These are phyloP conservation scores for Lagorchestes hirsutus DNA, from an alignment of 2,797 vertebrate species.

Conservation along the genomic window DNA sequence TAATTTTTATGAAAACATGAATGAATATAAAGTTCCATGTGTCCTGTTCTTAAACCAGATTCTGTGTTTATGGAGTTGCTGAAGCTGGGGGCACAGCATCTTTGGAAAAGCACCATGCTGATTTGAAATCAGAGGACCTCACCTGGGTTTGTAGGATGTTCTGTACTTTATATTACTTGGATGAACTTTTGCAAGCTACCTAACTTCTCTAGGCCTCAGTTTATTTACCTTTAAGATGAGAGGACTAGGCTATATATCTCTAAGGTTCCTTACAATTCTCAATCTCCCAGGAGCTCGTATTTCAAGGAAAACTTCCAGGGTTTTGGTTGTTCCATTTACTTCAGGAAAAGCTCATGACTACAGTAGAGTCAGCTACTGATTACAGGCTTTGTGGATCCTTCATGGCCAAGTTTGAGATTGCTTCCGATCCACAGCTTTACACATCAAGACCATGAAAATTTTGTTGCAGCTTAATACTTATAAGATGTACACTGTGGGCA, in stretches of 20 bases:
- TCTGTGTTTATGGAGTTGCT: not conserved
- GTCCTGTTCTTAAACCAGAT: not conserved
- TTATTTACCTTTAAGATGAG: not conserved
- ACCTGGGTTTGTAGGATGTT: not conserved
- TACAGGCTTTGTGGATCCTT: not conserved
- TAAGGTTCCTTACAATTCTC: not conserved
- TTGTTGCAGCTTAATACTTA: not conserved
- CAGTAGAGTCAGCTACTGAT: not conserved
- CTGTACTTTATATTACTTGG: not conserved
- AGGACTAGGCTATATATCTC: not conserved
- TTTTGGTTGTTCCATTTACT: not conserved
- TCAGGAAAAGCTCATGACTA: not conserved
- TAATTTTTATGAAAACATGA: constrained; percentile 19
- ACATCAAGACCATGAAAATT: not conserved
- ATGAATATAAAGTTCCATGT: not conserved
- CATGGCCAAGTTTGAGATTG: not conserved
- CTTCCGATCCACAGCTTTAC: not conserved
- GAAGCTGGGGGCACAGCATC: not conserved
- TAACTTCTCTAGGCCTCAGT: not conserved
- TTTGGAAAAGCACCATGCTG: not conserved
- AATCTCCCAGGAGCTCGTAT: not conserved
- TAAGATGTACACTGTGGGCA: not conserved
- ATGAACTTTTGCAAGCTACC: not conserved
- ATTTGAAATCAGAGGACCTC: not conserved
- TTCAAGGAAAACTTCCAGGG: not conserved